Conservation (phyloP, 2,797 vertebrate genomes). For the Tokudaia tokunoshimensis region DNA sequence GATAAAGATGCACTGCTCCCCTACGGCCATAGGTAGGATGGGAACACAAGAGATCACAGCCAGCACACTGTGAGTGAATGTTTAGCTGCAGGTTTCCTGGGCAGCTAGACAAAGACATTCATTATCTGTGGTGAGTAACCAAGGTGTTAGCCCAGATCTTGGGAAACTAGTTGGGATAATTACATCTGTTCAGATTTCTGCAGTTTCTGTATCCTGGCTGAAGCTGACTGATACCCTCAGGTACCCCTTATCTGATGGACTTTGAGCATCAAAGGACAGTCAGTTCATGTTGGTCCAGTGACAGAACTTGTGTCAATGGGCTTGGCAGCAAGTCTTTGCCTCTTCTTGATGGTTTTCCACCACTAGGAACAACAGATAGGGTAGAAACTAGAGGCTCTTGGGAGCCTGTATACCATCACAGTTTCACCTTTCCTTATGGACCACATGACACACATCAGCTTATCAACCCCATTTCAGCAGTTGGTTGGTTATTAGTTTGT, state of each 20-base stretch:
- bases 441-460: background rate
- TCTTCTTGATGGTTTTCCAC: background rate
- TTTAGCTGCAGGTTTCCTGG: background rate
- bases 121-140: background rate
- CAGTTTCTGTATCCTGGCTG: background rate
- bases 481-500: background rate
- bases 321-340: background rate
- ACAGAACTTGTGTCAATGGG: background rate
- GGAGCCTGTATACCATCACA: background rate
- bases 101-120: background rate
- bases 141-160: background rate
- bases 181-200: background rate
- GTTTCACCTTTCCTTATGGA: background rate
- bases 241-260: slow-evolving; percentile 38
- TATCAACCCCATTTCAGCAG: background rate
- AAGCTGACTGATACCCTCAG: background rate
- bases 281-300: background rate
- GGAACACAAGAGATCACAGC: background rate
- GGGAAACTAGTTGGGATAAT: background rate
- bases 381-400: background rate
- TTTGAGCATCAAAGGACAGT: background rate
- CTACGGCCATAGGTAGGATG: background rate
- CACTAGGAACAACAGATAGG: background rate
- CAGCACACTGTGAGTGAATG: background rate
- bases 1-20: background rate